Base-by-base conservation (phyloP, 2,113 vertebrate genomes). In the Halichoerus grypus region DNA sequence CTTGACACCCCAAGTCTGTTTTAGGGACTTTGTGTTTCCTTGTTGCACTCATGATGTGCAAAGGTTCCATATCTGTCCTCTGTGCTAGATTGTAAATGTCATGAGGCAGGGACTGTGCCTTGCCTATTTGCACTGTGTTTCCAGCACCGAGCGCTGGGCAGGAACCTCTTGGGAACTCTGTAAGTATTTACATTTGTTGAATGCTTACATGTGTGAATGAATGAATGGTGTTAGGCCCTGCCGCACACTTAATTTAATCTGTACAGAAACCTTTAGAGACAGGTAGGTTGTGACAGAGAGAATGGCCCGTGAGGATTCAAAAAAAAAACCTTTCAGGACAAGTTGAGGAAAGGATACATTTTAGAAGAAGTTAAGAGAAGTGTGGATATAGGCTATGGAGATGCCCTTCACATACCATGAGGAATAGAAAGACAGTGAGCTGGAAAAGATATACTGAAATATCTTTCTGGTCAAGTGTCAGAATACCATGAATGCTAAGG, bases 141-240 rank as follows among this genome's bases (percentile, higher is more conserved):
- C 42, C 28, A 39, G n/a, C 4, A 39, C 46, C 26, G 71, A 1
- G 19, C 19, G 1, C 53, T 11, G 55, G 31, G 19, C 24, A 12
- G 51, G 46, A 74, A 15, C 22, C 16, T 84, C 53, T 11, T 77
- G 74, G 67, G 46, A 82, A 13, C 33, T 76, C n/a, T 1, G 1
- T 36, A 39, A 57, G 39, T 24, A 1, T 69, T 79, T 59, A 0
- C 67, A 6, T 69, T 72, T 46, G 39, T 31, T 22, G 39, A 77
- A 59, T 42, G 33, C 2, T 1, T 28, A 0, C 1, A 0, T 72
- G n/a, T 31, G 10, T 71, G 53, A n/a, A 16, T 18, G 51, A 81
- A 11, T 28, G 49, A 42, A 19, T 49, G 57, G n/a, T 69, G 19
- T 36, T 39, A 51, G 65, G 14, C 21, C 57, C 28, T 49, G 24